Evolutionary conservation across 2,797 vertebrate genomes (phyloP).

Genomic region (Serranus cabrilla): DNA sequence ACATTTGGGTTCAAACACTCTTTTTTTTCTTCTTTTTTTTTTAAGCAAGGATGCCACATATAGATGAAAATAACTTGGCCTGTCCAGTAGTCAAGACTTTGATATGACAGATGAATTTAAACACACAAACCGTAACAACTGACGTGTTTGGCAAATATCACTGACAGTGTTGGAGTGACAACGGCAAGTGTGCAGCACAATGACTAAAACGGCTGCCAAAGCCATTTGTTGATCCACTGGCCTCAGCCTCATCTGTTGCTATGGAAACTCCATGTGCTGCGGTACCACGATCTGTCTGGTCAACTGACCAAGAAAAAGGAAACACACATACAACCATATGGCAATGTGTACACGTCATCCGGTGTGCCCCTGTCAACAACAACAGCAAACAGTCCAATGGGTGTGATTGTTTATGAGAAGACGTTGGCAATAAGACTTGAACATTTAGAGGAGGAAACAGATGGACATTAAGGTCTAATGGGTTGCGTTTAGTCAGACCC

Average conservation of each 20-base stretch:
- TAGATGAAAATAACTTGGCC: background rate
- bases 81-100: background rate
- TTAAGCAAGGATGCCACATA: background rate
- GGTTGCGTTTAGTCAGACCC: slow-evolving; percentile 27
- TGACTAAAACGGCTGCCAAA: slow-evolving; percentile 30
- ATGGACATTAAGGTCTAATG: slow-evolving; percentile 61
- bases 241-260: slow-evolving; percentile 47
- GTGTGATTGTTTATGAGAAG: slow-evolving; percentile 41
- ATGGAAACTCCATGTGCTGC: slow-evolving; percentile 61
- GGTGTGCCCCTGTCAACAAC: slow-evolving; percentile 38
- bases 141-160: slow-evolving; percentile 30
- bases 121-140: slow-evolving; percentile 1
- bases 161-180: background rate
- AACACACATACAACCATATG: slow-evolving; percentile 44
- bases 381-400: slow-evolving; percentile 47
- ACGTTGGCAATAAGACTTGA: slow-evolving; percentile 32
- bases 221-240: slow-evolving; percentile 32
- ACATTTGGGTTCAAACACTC: background rate
- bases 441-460: slow-evolving; percentile 47
- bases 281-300: slow-evolving; percentile 34
- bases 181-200: slow-evolving; percentile 6
- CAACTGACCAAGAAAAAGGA: slow-evolving; percentile 41
- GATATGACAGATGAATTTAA: slow-evolving; percentile 1
- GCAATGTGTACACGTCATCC: slow-evolving; percentile 16
- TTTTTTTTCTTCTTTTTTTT: background rate